phyloP scores from a whole-genome alignment of 1,140 invertebrate species.

The Bombus affinis region DNA sequence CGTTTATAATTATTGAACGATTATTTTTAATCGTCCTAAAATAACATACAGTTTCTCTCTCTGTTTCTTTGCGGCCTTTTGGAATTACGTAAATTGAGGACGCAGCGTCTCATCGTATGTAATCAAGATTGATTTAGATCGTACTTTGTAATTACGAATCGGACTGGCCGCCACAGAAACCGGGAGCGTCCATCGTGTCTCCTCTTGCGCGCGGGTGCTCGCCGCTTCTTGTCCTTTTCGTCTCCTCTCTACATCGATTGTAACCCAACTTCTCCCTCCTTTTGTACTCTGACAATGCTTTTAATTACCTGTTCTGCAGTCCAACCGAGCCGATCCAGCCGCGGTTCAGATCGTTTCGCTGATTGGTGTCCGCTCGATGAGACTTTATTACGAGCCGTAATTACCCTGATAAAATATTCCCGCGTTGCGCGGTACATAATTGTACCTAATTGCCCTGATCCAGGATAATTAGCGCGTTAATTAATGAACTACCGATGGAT shows the following conservation, averaged over 20 bases:
- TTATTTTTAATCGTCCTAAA: conserved; percentile 9
- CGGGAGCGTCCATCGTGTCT: conserved; percentile 22
- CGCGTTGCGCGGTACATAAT: conserved; percentile 20
- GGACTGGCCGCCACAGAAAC: conserved; percentile 11
- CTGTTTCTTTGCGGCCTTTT: background rate
- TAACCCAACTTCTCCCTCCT: conserved; percentile 5
- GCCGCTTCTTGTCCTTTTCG: conserved; percentile 9
- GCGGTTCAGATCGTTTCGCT: conserved; percentile 31
- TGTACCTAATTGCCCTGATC: conserved; percentile 9
- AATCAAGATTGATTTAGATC: conserved; percentile 57
- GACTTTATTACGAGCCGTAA: conserved; percentile 46
- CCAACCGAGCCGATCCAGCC: background rate
- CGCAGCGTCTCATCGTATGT: conserved; percentile 30
- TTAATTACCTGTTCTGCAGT: conserved; percentile 55
- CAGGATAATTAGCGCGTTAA: background rate
- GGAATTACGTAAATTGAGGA: conserved; percentile 29
- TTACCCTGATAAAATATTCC: conserved; percentile 49
- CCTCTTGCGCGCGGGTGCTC: conserved; percentile 13
- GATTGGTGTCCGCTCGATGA: conserved; percentile 33
- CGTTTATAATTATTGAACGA: conserved; percentile 17
- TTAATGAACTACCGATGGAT: background rate
- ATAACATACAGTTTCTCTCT: background rate
- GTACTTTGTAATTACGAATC: conserved; percentile 59
- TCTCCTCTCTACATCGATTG: background rate
- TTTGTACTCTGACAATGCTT: conserved; percentile 65